These are phyloP conservation scores for Parauchenoglanis punctatus DNA, from an alignment of 2,797 vertebrate genomes.

Conservation along the genomic window DNA sequence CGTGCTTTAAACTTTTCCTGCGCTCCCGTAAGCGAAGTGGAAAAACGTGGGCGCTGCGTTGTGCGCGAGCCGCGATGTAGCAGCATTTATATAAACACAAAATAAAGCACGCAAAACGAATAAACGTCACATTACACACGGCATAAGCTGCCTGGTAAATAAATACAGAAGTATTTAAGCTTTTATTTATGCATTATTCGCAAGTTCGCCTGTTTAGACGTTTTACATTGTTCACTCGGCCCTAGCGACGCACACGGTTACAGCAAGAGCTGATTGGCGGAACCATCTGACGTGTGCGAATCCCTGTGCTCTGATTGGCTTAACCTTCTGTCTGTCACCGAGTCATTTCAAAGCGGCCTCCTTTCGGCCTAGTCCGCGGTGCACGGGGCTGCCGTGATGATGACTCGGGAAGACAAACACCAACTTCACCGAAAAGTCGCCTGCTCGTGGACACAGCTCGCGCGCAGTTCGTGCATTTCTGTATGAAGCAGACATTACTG, in stretches of 20 bases:
- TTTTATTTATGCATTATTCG: neutral
- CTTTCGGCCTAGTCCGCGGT: constrained; percentile 51
- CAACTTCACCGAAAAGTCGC: constrained; percentile 37
- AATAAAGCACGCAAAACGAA: neutral
- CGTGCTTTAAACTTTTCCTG: constrained; percentile 32
- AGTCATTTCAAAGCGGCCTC: constrained; percentile 49
- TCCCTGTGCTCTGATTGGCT: constrained; percentile 40
- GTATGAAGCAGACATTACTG: fast-evolving
- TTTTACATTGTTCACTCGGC: constrained; percentile 54
- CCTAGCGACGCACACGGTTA: constrained; percentile 41
- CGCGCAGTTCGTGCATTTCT: neutral
- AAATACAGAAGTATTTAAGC: neutral
- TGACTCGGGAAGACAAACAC: constrained; percentile 25
- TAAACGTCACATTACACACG: neutral
- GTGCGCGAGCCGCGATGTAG: constrained; percentile 11
- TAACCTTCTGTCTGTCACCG: constrained; percentile 33
- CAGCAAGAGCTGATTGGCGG: constrained; percentile 47
- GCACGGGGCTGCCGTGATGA: constrained; percentile 38
- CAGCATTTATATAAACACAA: neutral
- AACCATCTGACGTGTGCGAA: neutral
- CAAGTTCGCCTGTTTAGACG: constrained; percentile 18
- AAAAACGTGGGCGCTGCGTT: constrained; percentile 60
- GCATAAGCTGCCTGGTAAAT: neutral
- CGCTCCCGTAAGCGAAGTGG: constrained; percentile 13
- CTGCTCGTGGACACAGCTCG: neutral